phyloP scores from a whole-genome alignment of 2,888 invertebrate species.

The Drosophila suboccidentalis region DNA sequence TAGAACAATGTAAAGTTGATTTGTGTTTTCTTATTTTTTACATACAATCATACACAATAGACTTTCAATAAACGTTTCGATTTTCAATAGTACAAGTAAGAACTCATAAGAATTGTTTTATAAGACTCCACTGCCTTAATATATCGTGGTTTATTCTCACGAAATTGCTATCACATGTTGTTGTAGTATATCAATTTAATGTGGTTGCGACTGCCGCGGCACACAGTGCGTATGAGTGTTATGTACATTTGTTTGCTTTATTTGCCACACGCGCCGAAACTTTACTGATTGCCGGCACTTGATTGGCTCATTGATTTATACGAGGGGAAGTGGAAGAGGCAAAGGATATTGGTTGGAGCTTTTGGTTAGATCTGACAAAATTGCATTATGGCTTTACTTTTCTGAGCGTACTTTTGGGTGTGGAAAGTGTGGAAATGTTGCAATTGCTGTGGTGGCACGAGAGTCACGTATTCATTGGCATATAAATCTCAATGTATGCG shows the following conservation, averaged over 20 bases:
- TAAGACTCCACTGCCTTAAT: not conserved
- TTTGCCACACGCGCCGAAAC: constrained; percentile 51
- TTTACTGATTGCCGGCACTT: constrained; percentile 65
- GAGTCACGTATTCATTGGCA: constrained; percentile 46
- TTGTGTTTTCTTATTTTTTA: no score
- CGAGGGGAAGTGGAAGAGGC: constrained; percentile 1
- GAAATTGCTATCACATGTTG: constrained; percentile 38
- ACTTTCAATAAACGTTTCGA: not conserved
- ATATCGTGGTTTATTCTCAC: not conserved
- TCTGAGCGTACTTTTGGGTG: constrained; percentile 12
- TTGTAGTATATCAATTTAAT: constrained; percentile 55
- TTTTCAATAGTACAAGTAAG: not conserved
- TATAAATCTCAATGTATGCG: constrained; percentile 40
- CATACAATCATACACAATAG: no score
- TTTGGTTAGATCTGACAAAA: constrained; percentile 29
- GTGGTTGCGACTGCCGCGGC: constrained; percentile 11
- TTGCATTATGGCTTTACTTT: constrained; percentile 49
- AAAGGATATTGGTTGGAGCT: not conserved
- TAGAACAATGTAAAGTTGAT: no score
- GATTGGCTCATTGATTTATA: constrained; percentile 76
- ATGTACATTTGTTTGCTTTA: constrained; percentile 56
- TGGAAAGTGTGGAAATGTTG: constrained; percentile 10
- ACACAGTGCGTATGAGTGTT: constrained; percentile 42
- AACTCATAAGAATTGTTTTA: not conserved
- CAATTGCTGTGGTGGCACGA: constrained; percentile 26